Evolutionary conservation across 2,797 vertebrate species (phyloP).

Genomic region (Sebastes dallii): DNA sequence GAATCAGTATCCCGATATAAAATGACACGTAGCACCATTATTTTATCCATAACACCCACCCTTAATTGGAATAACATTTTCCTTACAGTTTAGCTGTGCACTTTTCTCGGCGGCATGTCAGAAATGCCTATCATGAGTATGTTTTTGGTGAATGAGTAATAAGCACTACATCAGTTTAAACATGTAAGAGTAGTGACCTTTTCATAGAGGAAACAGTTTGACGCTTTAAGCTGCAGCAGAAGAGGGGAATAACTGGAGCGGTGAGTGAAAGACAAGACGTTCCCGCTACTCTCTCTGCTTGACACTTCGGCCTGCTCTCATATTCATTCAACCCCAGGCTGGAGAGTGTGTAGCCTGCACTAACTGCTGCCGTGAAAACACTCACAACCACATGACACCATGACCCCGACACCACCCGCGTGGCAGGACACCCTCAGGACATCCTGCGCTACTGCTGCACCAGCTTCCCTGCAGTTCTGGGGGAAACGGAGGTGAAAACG

Average conservation of each 20-base stretch:
- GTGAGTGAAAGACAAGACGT: constrained; percentile 39
- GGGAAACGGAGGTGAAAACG: constrained; percentile 16
- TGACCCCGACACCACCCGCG: constrained; percentile 38
- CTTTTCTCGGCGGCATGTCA: background rate
- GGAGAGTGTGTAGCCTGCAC: constrained; percentile 12
- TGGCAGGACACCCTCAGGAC: constrained; percentile 49
- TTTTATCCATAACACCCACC: background rate
- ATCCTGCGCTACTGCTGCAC: constrained; percentile 30
- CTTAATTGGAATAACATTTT: background rate
- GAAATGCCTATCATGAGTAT: constrained; percentile 16
- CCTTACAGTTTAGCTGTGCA: background rate
- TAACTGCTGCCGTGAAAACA: constrained; percentile 51
- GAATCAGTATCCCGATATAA: background rate
- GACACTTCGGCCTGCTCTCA: constrained; percentile 23
- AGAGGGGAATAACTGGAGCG: background rate
- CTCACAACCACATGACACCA: constrained; percentile 30
- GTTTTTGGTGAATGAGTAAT: background rate
- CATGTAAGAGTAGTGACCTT: constrained; percentile 66
- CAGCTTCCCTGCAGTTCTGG: constrained; percentile 27
- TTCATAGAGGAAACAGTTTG: constrained; percentile 43
- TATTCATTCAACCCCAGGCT: constrained; percentile 42
- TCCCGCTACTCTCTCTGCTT: constrained; percentile 26
- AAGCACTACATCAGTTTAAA: constrained; percentile 33
- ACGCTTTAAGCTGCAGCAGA: constrained; percentile 23
- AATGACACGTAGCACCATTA: background rate